Conservation (phyloP, 1,140 invertebrate genomes). For the Trachymyrmex septentrionalis region DNA sequence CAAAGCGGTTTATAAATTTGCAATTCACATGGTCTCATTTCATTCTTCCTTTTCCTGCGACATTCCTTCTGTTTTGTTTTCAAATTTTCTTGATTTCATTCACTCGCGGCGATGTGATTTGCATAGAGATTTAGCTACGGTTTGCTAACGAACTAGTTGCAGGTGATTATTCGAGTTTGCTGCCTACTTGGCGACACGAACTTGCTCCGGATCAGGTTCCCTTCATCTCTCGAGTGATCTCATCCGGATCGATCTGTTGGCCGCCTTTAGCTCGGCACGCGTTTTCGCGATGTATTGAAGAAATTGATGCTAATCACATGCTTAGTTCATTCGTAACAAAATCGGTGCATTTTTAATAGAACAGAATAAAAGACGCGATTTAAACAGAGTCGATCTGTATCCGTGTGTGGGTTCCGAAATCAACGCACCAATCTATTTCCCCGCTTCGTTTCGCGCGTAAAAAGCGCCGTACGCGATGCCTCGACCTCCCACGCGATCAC, state of each 20-base stretch:
- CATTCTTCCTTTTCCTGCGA: background rate
- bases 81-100: constrained; percentile 15
- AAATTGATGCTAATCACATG: background rate
- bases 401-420: constrained; percentile 48
- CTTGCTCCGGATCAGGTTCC: constrained; percentile 52
- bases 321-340: background rate
- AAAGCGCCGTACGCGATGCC: constrained; percentile 51
- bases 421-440: constrained; percentile 66
- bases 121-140: constrained; percentile 11
- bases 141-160: constrained; percentile 56
- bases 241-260: constrained; percentile 39
- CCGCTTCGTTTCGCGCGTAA: constrained; percentile 52
- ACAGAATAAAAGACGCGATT: background rate
- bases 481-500: constrained; percentile 74
- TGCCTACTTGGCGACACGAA: constrained; percentile 41
- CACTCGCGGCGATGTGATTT: constrained; percentile 48
- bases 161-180: constrained; percentile 50
- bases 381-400: constrained; percentile 39
- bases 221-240: constrained; percentile 36
- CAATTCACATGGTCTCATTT: background rate
- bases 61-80: background rate
- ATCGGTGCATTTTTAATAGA: background rate
- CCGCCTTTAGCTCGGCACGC: constrained; percentile 38
- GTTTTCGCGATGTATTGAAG: constrained; percentile 5
- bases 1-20: background rate